A percentile compares a stretch with the other conserved stretches of the same genome.
Evolutionary conservation across 2,888 invertebrate genomes (phyloP).

Genomic region (Microdon myrmicae): DNA sequence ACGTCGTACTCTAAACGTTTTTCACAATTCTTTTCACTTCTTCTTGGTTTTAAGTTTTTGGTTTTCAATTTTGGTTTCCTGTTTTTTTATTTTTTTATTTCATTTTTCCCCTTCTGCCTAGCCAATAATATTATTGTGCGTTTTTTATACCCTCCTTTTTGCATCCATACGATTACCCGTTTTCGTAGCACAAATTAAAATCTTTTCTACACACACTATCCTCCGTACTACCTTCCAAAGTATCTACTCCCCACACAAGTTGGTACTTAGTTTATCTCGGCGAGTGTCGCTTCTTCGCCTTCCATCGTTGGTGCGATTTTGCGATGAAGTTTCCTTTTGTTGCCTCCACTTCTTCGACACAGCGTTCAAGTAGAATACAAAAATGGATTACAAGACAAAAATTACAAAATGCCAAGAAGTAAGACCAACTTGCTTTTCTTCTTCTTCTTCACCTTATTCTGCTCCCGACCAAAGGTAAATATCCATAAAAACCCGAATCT

Average conservation of each 20-base stretch:
- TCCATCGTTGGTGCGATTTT: slow-evolving; percentile 5
- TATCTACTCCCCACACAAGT: neutral
- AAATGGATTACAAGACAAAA: slow-evolving; percentile 6
- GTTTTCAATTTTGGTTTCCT: too few species aligned
- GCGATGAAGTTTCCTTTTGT: slow-evolving; percentile 21
- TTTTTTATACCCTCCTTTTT: slow-evolving; percentile 10
- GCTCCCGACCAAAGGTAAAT: slow-evolving; percentile 30
- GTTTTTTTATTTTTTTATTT: too few species aligned
- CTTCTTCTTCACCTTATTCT: slow-evolving; percentile 14
- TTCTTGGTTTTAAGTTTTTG: too few species aligned
- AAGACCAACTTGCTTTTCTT: neutral
- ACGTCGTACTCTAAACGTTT: too few species aligned
- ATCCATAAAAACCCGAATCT: slow-evolving; percentile 36
- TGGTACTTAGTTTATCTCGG: slow-evolving; percentile 1
- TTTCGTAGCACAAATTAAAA: slow-evolving; percentile 37
- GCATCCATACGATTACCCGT: slow-evolving; percentile 24
- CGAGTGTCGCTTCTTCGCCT: slow-evolving; percentile 8
- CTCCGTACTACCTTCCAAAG: neutral
- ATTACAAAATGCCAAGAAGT: neutral
- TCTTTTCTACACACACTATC: slow-evolving; percentile 19
- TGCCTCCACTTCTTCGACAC: slow-evolving; percentile 11
- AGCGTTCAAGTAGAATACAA: neutral
- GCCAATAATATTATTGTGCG: slow-evolving; percentile 5
- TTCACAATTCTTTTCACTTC: too few species aligned
- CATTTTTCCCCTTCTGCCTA: too few species aligned